Percentiles rank a stretch among this genome's conserved stretches.
These are phyloP conservation scores for Lagothrix lagotricha DNA, from an alignment of 2,797 vertebrate species.

Conservation along the genomic window DNA sequence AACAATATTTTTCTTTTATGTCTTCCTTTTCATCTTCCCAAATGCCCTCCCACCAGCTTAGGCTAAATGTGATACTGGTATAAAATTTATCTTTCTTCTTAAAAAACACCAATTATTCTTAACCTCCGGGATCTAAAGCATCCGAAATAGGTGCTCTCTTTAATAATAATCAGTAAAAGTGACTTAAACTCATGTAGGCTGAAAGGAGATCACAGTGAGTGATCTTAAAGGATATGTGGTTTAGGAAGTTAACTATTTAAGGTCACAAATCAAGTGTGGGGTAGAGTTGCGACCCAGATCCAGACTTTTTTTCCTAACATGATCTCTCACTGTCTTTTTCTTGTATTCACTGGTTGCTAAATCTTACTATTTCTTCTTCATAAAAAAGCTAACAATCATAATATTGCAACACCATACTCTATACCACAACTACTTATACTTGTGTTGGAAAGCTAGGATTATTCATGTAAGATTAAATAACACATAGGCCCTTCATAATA, in stretches of 20 bases:
- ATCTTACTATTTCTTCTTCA: neutral
- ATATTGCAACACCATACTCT: neutral
- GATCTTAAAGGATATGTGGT: neutral
- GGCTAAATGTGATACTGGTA: neutral
- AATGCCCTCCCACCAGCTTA: neutral
- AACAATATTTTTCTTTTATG: slow-evolving; percentile 1
- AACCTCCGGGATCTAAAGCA: neutral
- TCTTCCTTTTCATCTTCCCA: neutral
- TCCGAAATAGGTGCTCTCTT: neutral
- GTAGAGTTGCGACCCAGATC: neutral
- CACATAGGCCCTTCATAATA: neutral
- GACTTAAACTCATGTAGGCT: neutral
- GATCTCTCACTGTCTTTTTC: neutral
- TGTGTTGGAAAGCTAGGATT: neutral
- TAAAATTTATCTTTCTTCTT: neutral
- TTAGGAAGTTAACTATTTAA: neutral
- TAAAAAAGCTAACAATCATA: neutral
- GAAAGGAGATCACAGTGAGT: neutral
- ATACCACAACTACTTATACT: neutral
- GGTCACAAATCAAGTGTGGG: neutral
- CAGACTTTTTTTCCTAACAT: neutral
- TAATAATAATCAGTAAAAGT: neutral
- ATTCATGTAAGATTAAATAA: neutral
- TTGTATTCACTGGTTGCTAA: neutral
- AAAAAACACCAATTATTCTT: neutral